Conservation (phyloP, 2,797 vertebrate species). For the Arrhamphus sclerolepis region DNA sequence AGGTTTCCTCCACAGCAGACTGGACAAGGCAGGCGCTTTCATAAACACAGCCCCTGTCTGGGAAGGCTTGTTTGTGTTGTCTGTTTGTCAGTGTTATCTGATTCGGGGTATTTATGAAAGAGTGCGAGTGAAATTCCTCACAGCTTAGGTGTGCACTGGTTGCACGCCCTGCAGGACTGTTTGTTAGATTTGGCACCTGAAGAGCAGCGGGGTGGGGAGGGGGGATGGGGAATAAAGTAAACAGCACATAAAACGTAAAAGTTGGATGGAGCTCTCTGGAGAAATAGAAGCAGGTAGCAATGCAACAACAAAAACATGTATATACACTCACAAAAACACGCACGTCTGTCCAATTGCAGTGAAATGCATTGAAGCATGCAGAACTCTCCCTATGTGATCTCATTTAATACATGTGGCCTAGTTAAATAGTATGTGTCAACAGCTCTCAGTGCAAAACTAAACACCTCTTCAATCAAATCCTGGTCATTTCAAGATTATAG, state of each 20-base stretch:
- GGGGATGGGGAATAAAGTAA: constrained; percentile 38
- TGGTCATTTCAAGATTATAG: not conserved
- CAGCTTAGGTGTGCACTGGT: constrained; percentile 43
- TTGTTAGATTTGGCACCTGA: constrained; percentile 65
- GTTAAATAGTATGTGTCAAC: constrained; percentile 11
- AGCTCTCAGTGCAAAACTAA: constrained; percentile 13
- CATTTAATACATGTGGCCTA: constrained; percentile 14
- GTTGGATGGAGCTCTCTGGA: constrained; percentile 49
- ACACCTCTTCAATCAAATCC: constrained; percentile 1
- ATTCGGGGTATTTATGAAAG: constrained; percentile 14
- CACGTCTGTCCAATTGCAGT: not conserved
- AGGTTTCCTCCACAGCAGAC: constrained; percentile 37
- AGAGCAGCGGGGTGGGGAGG: constrained; percentile 7
- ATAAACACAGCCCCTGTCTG: constrained; percentile 6
- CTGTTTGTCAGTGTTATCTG: constrained; percentile 30
- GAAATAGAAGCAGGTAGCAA: constrained; percentile 48
- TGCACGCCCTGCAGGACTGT: constrained; percentile 34
- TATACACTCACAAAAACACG: constrained; percentile 12
- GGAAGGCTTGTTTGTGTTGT: constrained; percentile 21
- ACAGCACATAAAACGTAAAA: constrained; percentile 44
- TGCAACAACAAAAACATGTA: constrained; percentile 23
- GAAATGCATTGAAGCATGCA: not conserved
- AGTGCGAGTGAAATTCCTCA: constrained; percentile 52
- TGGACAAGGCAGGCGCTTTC: constrained; percentile 10
- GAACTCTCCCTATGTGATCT: constrained; percentile 38